These are phyloP conservation scores for Epinephelus fuscoguttatus DNA, from an alignment of 2,113 vertebrate species.

Conservation along the genomic window DNA sequence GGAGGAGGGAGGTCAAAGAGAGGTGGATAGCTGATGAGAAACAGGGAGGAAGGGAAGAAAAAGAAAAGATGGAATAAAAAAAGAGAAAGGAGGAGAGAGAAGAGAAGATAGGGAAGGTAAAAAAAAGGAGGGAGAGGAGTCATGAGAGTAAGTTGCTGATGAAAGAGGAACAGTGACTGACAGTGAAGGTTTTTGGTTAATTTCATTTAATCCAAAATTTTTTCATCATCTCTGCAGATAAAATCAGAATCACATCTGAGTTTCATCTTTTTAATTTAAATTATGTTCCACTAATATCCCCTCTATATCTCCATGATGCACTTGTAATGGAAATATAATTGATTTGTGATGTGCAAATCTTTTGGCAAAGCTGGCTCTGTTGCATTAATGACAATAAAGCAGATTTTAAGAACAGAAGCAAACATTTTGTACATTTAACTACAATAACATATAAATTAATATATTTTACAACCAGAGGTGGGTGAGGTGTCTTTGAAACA, in stretches of 20 bases:
- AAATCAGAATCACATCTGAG: background rate
- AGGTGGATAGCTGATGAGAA: background rate
- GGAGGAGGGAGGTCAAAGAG: background rate
- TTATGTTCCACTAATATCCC: background rate
- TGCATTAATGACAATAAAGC: background rate
- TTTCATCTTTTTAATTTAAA: conserved; percentile 17
- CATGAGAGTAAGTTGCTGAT: background rate
- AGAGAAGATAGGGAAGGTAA: background rate
- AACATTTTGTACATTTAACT: background rate
- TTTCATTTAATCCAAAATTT: conserved; percentile 21
- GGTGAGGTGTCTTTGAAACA: no score
- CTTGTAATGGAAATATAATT: conserved; percentile 6
- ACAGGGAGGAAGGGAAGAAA: background rate
- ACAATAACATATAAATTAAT: background rate
- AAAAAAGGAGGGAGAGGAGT: background rate
- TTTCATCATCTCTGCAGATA: conserved; percentile 39
- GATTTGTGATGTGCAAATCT: background rate
- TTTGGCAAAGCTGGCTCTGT: background rate
- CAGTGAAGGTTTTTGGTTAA: background rate
- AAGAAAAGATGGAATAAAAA: background rate
- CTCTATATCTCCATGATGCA: background rate
- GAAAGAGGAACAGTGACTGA: conserved; percentile 17
- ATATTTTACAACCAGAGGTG: no score
- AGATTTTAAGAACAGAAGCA: background rate
- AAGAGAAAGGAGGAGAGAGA: background rate